Percentiles rank a stretch among this genome's conserved stretches.
Evolutionary conservation across 2,888 invertebrate genomes (phyloP).

Genomic region (Morpho helenor): DNA sequence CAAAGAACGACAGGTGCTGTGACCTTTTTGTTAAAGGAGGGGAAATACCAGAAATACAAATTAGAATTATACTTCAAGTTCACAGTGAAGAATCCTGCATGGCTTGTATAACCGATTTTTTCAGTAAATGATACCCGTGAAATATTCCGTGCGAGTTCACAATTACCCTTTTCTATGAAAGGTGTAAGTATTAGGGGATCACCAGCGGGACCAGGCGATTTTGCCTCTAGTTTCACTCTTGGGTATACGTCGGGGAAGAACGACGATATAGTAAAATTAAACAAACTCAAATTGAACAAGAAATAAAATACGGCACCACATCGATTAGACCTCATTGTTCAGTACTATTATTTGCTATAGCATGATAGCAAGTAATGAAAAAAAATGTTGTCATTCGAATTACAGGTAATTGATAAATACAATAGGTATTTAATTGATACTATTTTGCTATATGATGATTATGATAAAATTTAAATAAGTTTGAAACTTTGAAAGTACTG

Average conservation of each 20-base stretch:
- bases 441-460: too few species aligned
- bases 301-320: background rate
- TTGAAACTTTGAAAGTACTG: too few species aligned
- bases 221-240: slow-evolving; percentile 44
- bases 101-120: slow-evolving; percentile 65
- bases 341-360: background rate
- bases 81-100: slow-evolving; percentile 82
- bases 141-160: slow-evolving; percentile 63
- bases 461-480: too few species aligned
- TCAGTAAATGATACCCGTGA: slow-evolving; percentile 55
- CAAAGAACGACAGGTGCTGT: slow-evolving; percentile 74
- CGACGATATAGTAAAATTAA: slow-evolving; percentile 9
- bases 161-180: slow-evolving; percentile 70
- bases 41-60: slow-evolving; percentile 83
- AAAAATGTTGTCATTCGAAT: too few species aligned
- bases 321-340: background rate
- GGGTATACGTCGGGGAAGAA: slow-evolving; percentile 57
- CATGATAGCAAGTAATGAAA: too few species aligned
- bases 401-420: too few species aligned
- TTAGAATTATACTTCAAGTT: slow-evolving; percentile 77
- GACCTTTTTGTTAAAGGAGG: slow-evolving; percentile 58
- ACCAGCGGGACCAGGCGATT: slow-evolving; percentile 38
- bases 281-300: background rate
- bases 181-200: slow-evolving; percentile 79
- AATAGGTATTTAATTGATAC: too few species aligned